Conservation (phyloP, 2,797 vertebrate species). For the Aeoliscus strigatus region DNA sequence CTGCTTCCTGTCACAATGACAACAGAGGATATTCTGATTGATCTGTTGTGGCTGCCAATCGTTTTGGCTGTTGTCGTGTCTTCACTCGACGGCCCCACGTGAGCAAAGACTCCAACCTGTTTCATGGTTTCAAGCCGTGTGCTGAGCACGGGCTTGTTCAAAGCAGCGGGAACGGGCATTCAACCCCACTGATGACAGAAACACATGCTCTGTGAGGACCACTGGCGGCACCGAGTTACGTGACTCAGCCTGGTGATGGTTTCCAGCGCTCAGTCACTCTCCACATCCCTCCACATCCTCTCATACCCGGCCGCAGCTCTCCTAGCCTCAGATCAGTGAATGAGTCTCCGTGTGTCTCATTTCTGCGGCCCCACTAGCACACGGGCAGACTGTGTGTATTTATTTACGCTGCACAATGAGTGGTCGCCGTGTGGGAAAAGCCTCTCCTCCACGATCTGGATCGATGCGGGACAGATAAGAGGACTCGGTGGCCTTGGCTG, state of each 20-base stretch:
- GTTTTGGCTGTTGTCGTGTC: too few species aligned
- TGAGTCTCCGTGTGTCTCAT: slow-evolving; percentile 27
- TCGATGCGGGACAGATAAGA: slow-evolving; percentile 75
- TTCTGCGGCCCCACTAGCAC: slow-evolving; percentile 40
- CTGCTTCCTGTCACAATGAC: too few species aligned
- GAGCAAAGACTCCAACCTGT: slow-evolving; percentile 34
- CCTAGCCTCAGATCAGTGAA: slow-evolving; percentile 9
- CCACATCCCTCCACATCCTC: slow-evolving; percentile 10
- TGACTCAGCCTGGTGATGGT: slow-evolving; percentile 52
- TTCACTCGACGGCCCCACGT: not conserved
- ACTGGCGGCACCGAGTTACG: slow-evolving; percentile 28
- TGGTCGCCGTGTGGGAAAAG: slow-evolving; percentile 72
- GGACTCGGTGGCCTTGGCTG: slow-evolving; percentile 62
- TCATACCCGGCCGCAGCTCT: slow-evolving; percentile 5
- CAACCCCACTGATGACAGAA: slow-evolving; percentile 69
- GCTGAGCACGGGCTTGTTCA: slow-evolving; percentile 41
- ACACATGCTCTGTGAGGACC: slow-evolving; percentile 63
- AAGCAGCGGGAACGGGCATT: slow-evolving; percentile 54
- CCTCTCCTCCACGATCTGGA: slow-evolving; percentile 50
- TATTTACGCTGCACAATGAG: slow-evolving; percentile 58
- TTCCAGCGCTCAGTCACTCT: slow-evolving; percentile 37
- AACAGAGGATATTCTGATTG: too few species aligned
- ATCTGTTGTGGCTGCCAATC: too few species aligned
- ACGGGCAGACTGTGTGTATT: slow-evolving; percentile 57
- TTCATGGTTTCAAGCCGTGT: slow-evolving; percentile 37